These are phyloP conservation scores for Pectinophora gossypiella DNA, from an alignment of 1,140 invertebrate species.

Conservation along the genomic window DNA sequence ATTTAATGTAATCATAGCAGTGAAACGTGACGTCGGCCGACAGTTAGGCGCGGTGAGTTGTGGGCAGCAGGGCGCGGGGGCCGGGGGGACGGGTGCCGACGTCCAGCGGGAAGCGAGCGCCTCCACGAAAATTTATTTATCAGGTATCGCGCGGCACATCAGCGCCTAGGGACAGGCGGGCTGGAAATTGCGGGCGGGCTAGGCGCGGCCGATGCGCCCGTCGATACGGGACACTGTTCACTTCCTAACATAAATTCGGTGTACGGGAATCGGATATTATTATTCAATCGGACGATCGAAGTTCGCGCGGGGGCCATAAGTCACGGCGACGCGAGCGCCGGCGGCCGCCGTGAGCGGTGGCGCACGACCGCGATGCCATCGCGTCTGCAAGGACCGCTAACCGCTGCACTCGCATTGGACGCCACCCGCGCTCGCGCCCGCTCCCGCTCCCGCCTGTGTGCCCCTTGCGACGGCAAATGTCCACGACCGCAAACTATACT, in stretches of 20 bases:
- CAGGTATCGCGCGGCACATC: slow-evolving; percentile 42
- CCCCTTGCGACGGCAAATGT: background rate
- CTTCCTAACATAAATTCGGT: slow-evolving; percentile 73
- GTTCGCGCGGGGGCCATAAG: slow-evolving; percentile 67
- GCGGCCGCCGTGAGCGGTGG: slow-evolving; percentile 64
- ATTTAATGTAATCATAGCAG: slow-evolving; percentile 32
- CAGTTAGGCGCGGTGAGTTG: slow-evolving; percentile 46
- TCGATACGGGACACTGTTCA: slow-evolving; percentile 65
- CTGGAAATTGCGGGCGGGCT: slow-evolving; percentile 44
- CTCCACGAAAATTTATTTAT: slow-evolving; percentile 60
- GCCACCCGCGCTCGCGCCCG: slow-evolving; percentile 9
- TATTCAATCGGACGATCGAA: slow-evolving; percentile 71
- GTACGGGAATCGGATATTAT: slow-evolving; percentile 69
- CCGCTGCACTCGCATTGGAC: background rate
- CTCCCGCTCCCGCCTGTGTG: slow-evolving; percentile 3
- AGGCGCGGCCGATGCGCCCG: slow-evolving; percentile 44
- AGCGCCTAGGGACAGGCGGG: slow-evolving; percentile 42
- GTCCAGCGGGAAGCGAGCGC: slow-evolving; percentile 30
- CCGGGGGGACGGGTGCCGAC: slow-evolving; percentile 35
- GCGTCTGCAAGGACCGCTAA: slow-evolving; percentile 35
- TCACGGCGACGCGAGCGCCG: slow-evolving; percentile 67
- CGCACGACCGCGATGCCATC: slow-evolving; percentile 68
- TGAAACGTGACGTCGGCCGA: slow-evolving; percentile 38
- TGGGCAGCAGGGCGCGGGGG: slow-evolving; percentile 19
- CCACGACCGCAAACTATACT: background rate